phyloP scores from a whole-genome alignment of 2,888 invertebrate genomes.

The Notocelia uddmanniana region DNA sequence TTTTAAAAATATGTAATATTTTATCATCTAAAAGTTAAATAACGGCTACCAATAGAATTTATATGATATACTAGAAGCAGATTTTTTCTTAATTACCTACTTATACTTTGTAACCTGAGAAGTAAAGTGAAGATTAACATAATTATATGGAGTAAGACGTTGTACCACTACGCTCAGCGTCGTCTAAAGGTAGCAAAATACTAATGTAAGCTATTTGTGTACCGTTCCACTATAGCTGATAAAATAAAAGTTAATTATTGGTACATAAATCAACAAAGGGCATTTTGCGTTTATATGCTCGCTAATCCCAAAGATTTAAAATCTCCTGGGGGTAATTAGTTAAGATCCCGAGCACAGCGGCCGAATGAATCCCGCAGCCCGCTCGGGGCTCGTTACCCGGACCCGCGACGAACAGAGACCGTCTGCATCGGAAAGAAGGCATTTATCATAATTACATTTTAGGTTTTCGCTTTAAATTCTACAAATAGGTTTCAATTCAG shows the following conservation, averaged over 20 bases:
- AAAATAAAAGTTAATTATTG: background rate
- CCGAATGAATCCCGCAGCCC: constrained; percentile 13
- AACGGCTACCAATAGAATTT: too few relatives aligned
- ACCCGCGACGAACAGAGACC: background rate
- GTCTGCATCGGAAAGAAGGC: background rate
- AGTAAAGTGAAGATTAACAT: background rate
- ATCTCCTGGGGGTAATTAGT: constrained; percentile 43
- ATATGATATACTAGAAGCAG: too few relatives aligned
- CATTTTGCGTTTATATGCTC: constrained; percentile 19
- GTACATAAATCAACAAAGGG: constrained; percentile 10
- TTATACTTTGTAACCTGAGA: background rate
- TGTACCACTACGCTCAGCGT: background rate
- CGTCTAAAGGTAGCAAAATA: too few relatives aligned
- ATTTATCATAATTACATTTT: background rate
- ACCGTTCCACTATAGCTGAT: background rate
- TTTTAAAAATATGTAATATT: too few relatives aligned
- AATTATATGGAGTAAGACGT: background rate
- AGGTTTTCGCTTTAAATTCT: background rate
- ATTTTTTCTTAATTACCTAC: too few relatives aligned
- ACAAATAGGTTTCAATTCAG: background rate
- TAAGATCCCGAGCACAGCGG: constrained; percentile 26
- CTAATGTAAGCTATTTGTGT: background rate
- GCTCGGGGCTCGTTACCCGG: constrained; percentile 22
- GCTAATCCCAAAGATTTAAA: constrained; percentile 35
- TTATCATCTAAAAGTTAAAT: too few relatives aligned